Evolutionary conservation across 2,113 vertebrate genomes (phyloP).

Genomic region (Agelaius tricolor): DNA sequence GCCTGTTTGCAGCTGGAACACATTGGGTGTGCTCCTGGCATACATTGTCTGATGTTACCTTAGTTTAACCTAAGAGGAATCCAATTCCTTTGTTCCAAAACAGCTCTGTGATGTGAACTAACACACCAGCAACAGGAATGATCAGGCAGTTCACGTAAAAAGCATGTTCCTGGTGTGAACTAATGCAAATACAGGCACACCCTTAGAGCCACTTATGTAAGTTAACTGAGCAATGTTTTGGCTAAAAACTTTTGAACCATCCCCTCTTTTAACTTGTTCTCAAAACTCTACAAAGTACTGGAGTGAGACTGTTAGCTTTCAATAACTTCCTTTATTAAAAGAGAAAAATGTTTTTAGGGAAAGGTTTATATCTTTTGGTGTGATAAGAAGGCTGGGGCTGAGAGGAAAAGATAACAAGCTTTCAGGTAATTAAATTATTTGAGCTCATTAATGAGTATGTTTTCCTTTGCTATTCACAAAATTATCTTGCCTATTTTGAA

Average conservation of each 20-base stretch:
- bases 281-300: background rate
- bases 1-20: background rate
- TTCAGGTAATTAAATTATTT: background rate
- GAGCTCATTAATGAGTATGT: background rate
- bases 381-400: background rate
- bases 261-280: background rate
- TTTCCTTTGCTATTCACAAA: background rate
- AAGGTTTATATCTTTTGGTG: background rate
- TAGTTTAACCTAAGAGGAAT: slow-evolving; percentile 16
- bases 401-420: background rate
- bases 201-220: background rate
- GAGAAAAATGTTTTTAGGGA: background rate
- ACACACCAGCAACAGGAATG: background rate
- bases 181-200: background rate
- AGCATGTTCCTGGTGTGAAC: background rate
- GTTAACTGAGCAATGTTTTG: background rate
- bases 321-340: background rate
- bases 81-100: background rate
- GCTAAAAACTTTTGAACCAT: background rate
- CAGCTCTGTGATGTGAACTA: background rate
- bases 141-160: background rate
- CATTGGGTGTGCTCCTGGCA: background rate
- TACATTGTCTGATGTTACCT: background rate
- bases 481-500: background rate
- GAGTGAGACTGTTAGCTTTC: background rate